phyloP scores from a whole-genome alignment of 2,113 vertebrate genomes.

The Ranitomeya imitator region DNA sequence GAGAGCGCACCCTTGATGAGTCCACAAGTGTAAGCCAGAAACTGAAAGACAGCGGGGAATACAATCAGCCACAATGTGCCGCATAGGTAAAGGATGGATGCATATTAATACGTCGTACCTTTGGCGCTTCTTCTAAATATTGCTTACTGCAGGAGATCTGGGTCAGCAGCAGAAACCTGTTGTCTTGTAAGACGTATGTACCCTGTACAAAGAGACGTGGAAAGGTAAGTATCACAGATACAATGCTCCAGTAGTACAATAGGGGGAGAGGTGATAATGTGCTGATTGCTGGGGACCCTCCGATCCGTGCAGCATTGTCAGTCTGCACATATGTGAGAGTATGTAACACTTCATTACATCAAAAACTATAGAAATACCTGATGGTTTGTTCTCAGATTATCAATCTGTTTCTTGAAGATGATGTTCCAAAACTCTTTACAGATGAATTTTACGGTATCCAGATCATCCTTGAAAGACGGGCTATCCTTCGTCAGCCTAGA shows the following conservation, averaged over 20 bases:
- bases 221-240: neutral
- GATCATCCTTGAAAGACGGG: conserved; percentile 81
- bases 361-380: conserved; percentile 70
- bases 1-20: conserved; percentile 79
- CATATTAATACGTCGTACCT: conserved; percentile 67
- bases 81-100: neutral
- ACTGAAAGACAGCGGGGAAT: conserved; percentile 67
- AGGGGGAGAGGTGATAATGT: too few species aligned
- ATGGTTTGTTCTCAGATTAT: conserved; percentile 85
- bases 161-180: conserved; percentile 76
- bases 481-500: conserved; percentile 79
- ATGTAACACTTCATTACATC: too few species aligned
- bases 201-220: conserved; percentile 68
- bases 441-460: conserved; percentile 85
- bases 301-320: too few species aligned
- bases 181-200: conserved; percentile 84
- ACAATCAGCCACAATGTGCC: neutral
- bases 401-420: conserved; percentile 81
- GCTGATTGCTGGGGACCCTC: too few species aligned
- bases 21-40: conserved; percentile 84
- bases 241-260: neutral
- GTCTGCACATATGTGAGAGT: too few species aligned
- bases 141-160: conserved; percentile 79
- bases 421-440: conserved; percentile 87
- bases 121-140: conserved; percentile 83